These are phyloP conservation scores for Aptenodytes patagonicus DNA, from an alignment of 2,113 vertebrate genomes.

Conservation along the genomic window DNA sequence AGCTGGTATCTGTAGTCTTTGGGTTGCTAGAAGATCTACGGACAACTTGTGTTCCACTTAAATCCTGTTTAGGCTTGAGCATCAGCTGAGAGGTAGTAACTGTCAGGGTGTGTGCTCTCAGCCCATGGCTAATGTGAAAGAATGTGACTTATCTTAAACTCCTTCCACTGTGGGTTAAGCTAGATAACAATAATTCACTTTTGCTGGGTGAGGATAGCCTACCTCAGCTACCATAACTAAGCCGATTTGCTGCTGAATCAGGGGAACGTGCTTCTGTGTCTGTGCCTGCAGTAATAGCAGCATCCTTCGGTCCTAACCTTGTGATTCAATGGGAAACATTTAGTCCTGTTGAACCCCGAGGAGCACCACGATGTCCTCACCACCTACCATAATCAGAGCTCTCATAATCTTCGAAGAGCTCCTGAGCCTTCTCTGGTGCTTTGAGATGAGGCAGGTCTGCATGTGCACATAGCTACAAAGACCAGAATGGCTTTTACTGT, in stretches of 20 bases:
- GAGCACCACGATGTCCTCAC: not conserved
- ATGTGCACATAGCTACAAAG: not conserved
- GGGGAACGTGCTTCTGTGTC: not conserved
- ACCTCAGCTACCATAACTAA: constrained; percentile 11
- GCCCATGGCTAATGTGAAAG: not conserved
- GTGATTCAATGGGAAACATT: not conserved
- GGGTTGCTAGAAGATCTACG: not conserved
- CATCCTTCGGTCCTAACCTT: not conserved
- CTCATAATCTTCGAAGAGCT: not conserved
- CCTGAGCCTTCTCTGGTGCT: not conserved
- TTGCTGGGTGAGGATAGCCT: not conserved
- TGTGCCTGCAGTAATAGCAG: not conserved
- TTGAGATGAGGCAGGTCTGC: constrained; percentile 10
- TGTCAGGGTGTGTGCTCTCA: not conserved
- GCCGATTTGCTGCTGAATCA: not conserved
- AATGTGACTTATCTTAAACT: not conserved
- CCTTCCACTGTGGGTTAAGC: not conserved
- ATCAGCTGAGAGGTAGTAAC: not conserved
- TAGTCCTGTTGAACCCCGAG: not conserved
- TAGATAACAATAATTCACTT: constrained; percentile 3
- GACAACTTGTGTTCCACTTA: not conserved
- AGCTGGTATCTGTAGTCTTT: not conserved
- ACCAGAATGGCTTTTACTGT: constrained; percentile 5
- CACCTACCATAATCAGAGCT: not conserved
- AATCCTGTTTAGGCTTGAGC: not conserved